These are phyloP conservation scores for Numenius arquata DNA, from an alignment of 2,113 vertebrate genomes.

Conservation along the genomic window DNA sequence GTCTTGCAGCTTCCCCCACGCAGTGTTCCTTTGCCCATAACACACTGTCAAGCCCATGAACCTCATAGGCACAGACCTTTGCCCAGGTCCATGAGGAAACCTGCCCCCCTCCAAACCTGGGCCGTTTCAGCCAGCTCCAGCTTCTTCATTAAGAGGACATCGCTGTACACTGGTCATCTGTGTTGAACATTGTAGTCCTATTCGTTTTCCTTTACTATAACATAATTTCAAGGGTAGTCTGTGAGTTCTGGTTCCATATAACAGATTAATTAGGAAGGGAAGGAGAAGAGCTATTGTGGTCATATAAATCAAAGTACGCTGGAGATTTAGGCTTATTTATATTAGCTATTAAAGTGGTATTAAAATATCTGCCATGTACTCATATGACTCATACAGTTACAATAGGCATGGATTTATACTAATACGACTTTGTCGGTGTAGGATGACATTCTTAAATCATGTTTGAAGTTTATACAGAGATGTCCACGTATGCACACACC, in stretches of 20 bases:
- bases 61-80: not conserved
- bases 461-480: not conserved
- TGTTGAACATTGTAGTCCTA: not conserved
- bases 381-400: not conserved
- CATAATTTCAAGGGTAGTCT: not conserved
- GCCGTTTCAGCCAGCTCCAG: constrained; percentile 3
- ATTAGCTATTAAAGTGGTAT: not conserved
- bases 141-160: not conserved
- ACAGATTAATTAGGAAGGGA: not conserved
- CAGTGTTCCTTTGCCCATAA: not conserved
- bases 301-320: not conserved
- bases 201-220: not conserved
- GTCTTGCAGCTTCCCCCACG: not conserved
- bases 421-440: not conserved
- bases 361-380: not conserved
- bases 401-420: not conserved
- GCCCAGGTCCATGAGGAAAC: not conserved
- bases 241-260: not conserved
- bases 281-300: not conserved
- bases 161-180: not conserved
- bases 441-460: not conserved
- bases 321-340: not conserved
- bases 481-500: not conserved
- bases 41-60: not conserved
- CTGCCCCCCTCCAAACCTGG: not conserved